A percentile compares a stretch with the other conserved stretches of the same genome.
phyloP scores from a whole-genome alignment of 2,113 vertebrate species.

The Corydoras sp. region DNA sequence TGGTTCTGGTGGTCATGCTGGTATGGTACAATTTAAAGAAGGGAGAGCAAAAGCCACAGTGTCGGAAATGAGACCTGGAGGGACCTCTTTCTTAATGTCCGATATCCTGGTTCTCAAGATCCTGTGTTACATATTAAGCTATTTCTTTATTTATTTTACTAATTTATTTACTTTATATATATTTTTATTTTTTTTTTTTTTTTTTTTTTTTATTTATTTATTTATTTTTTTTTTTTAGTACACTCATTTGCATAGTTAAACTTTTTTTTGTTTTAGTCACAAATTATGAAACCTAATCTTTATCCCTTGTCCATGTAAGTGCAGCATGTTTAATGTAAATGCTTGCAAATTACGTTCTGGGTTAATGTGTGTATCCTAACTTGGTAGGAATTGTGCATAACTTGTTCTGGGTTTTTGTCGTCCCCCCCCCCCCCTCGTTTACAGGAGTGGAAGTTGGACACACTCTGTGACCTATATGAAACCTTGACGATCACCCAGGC shows the following conservation, averaged over 20 bases:
- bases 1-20: constrained; percentile 60
- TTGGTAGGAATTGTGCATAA: too few relatives aligned
- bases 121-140: constrained; percentile 52
- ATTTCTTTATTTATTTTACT: too few relatives aligned
- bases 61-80: constrained; percentile 55
- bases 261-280: too few relatives aligned
- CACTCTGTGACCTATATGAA: constrained; percentile 94
- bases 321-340: too few relatives aligned
- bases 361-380: too few relatives aligned
- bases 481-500: constrained; percentile 97
- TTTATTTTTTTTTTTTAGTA: not conserved
- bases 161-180: too few relatives aligned
- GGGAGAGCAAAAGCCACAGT: constrained; percentile 58
- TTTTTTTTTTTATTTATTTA: too few relatives aligned
- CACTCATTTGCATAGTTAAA: too few relatives aligned
- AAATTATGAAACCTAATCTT: too few relatives aligned
- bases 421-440: constrained; percentile 15
- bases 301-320: too few relatives aligned
- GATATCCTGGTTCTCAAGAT: constrained; percentile 60
- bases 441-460: constrained; percentile 98
- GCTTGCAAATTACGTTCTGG: too few relatives aligned
- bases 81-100: constrained; percentile 76
- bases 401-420: not conserved
- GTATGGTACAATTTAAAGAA: constrained; percentile 66
- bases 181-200: too few relatives aligned